A percentile compares a stretch with the other conserved stretches of the same genome.
phyloP scores from a whole-genome alignment of 2,888 invertebrate genomes.

The Alcis repandata region DNA sequence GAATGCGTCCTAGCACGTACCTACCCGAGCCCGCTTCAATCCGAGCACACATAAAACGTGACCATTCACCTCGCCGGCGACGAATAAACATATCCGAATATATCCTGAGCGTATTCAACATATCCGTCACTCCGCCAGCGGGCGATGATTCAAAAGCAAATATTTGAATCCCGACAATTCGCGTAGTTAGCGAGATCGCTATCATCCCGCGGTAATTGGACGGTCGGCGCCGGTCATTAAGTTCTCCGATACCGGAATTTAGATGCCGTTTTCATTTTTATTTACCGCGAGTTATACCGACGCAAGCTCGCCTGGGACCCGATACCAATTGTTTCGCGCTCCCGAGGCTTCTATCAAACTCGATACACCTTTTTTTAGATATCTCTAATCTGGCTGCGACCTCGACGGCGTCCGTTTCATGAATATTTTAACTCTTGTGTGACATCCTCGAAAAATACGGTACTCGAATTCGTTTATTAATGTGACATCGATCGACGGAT shows the following conservation, averaged over 20 bases:
- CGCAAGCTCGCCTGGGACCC: slow-evolving; percentile 45
- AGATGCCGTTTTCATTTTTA: slow-evolving; percentile 72
- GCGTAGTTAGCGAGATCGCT: slow-evolving; percentile 53
- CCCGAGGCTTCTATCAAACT: slow-evolving; percentile 55
- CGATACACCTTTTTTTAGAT: slow-evolving; percentile 67
- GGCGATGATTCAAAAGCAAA: slow-evolving; percentile 60
- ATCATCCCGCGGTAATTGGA: slow-evolving; percentile 62
- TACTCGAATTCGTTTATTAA: slow-evolving; percentile 77
- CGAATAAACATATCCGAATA: slow-evolving; percentile 53
- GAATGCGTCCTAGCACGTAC: slow-evolving; percentile 70
- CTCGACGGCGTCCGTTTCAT: slow-evolving; percentile 72
- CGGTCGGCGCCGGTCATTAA: slow-evolving; percentile 62
- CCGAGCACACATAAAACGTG: slow-evolving; percentile 76
- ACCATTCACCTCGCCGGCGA: slow-evolving; percentile 68
- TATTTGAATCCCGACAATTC: slow-evolving; percentile 57
- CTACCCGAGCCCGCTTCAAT: slow-evolving; percentile 67
- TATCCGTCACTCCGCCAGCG: slow-evolving; percentile 61
- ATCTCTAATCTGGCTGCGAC: slow-evolving; percentile 71
- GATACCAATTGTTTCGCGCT: slow-evolving; percentile 68
- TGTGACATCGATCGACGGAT: slow-evolving; percentile 70
- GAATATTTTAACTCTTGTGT: slow-evolving; percentile 80
- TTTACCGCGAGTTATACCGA: slow-evolving; percentile 53
- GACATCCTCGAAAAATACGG: slow-evolving; percentile 73
- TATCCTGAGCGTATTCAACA: slow-evolving; percentile 50
- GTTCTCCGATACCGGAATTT: slow-evolving; percentile 59